Evolutionary conservation across 2,888 invertebrate genomes (phyloP).

Genomic region (Imbricaverruca yamaguchii): DNA sequence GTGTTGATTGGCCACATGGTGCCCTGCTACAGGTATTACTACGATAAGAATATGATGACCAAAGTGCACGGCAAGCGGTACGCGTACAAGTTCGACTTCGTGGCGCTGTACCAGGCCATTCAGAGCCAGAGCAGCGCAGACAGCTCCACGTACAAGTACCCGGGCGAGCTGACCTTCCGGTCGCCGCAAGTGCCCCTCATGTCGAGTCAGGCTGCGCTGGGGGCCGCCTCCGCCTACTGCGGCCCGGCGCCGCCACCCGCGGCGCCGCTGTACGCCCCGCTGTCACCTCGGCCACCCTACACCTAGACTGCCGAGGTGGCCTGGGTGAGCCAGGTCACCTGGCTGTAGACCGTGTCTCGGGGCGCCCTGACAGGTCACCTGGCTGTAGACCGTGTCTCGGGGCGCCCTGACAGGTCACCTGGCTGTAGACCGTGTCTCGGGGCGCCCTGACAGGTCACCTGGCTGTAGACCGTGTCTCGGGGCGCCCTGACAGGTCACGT

Average conservation of each 20-base stretch:
- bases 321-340: no score
- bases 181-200: constrained; percentile 10
- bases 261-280: neutral
- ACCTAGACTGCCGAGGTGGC: neutral
- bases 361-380: no score
- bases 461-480: no score
- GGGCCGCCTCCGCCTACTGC: neutral
- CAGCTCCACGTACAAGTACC: constrained; percentile 89
- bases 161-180: constrained; percentile 57
- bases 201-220: neutral
- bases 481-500: no score
- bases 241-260: neutral
- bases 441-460: no score
- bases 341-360: no score
- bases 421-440: no score
- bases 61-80: constrained; percentile 96
- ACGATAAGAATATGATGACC: constrained; percentile 97
- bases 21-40: constrained; percentile 68
- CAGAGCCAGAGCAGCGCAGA: constrained; percentile 72
- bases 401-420: no score
- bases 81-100: constrained; percentile 94
- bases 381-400: no score
- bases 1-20: neutral
- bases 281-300: neutral
- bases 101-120: constrained; percentile 81